These are phyloP conservation scores for Montipora capitata DNA, from an alignment of 92 coral and sea anemone genomes.

Conservation along the genomic window DNA sequence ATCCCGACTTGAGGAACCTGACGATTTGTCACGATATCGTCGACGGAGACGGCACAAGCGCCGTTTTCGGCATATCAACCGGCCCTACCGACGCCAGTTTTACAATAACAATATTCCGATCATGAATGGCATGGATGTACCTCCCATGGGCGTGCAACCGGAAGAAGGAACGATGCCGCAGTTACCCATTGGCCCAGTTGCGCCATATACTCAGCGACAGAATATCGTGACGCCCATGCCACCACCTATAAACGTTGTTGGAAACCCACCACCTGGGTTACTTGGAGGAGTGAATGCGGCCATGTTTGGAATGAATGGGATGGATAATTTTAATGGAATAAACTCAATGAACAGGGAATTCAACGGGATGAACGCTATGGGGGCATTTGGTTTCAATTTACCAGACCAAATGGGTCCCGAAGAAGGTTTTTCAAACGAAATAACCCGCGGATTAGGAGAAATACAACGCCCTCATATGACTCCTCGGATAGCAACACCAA, in stretches of 20 bases:
- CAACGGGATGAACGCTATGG: constrained; percentile 57
- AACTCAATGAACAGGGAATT: constrained; percentile 73
- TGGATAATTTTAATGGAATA: constrained; percentile 58
- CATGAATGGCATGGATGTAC: constrained; percentile 44
- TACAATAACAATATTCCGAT: constrained; percentile 52
- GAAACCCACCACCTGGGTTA: constrained; percentile 90
- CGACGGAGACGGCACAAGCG: constrained; percentile 54
- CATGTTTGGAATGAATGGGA: constrained; percentile 69
- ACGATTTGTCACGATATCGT: constrained; percentile 51
- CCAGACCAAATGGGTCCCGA: constrained; percentile 29
- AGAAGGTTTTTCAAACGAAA: constrained; percentile 38
- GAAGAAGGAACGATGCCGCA: constrained; percentile 64
- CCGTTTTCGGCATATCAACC: constrained; percentile 38
- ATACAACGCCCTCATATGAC: neutral
- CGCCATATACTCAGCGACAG: constrained; percentile 56
- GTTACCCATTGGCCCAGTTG: constrained; percentile 33
- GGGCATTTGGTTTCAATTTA: constrained; percentile 35
- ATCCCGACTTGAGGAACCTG: constrained; percentile 71
- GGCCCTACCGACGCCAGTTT: constrained; percentile 37
- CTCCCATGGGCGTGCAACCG: constrained; percentile 63
- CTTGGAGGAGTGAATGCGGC: constrained; percentile 72
- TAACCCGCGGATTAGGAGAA: constrained; percentile 18
- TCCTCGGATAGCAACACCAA: constrained; percentile 55
- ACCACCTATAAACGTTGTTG: constrained; percentile 86
- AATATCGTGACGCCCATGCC: constrained; percentile 86